phyloP scores from a whole-genome alignment of 2,888 invertebrate species.

The Eumerus sabulonum region DNA sequence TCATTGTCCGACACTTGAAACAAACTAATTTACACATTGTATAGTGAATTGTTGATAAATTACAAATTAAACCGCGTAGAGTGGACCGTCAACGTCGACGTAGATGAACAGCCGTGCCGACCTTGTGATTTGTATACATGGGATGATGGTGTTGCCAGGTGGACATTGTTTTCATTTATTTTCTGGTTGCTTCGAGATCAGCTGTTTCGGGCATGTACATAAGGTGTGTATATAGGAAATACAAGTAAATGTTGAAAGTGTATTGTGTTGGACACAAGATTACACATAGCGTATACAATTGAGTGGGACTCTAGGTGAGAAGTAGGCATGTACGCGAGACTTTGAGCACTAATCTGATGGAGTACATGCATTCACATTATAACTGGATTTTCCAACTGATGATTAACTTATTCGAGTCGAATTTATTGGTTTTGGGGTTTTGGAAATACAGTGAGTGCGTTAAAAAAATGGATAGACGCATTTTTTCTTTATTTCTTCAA shows the following conservation, averaged over 20 bases:
- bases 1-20: constrained; percentile 12
- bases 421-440: too few species aligned
- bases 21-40: constrained; percentile 38
- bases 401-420: too few species aligned
- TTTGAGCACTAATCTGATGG: too few species aligned
- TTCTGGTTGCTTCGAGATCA: constrained; percentile 14
- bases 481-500: too few species aligned
- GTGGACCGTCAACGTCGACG: constrained; percentile 32
- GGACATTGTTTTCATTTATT: not conserved
- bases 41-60: constrained; percentile 23
- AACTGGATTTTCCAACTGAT: too few species aligned
- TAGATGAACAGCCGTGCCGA: constrained; percentile 40
- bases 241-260: not conserved
- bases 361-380: too few species aligned
- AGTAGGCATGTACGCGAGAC: too few species aligned
- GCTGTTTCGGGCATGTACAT: constrained; percentile 37
- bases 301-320: too few species aligned
- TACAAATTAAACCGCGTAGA: constrained; percentile 51
- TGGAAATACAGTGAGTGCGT: too few species aligned
- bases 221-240: constrained; percentile 27
- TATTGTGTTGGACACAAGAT: too few species aligned
- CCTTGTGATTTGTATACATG: constrained; percentile 61
- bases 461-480: too few species aligned
- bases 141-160: constrained; percentile 51
- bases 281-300: too few species aligned